These are phyloP conservation scores for Anthonomus grandis DNA, from an alignment of 1,140 invertebrate species.

Conservation along the genomic window DNA sequence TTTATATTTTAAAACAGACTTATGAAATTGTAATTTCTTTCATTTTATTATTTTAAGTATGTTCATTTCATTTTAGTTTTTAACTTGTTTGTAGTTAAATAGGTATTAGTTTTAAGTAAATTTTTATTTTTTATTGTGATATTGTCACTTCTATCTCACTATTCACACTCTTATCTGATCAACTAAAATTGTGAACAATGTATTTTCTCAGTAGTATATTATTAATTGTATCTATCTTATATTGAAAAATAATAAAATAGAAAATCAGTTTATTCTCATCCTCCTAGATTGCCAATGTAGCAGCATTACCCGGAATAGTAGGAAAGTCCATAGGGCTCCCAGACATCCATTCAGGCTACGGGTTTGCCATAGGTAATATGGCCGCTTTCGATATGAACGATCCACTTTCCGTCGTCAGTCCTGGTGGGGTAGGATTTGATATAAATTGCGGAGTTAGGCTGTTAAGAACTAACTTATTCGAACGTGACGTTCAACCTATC, in stretches of 20 bases:
- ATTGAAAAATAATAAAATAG: no score
- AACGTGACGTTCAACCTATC: slow-evolving; percentile 91
- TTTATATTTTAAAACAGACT: no score
- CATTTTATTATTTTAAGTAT: no score
- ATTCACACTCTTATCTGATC: no score
- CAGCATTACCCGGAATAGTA: slow-evolving; percentile 96
- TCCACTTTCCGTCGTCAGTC: slow-evolving; percentile 92
- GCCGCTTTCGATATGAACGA: slow-evolving; percentile 97
- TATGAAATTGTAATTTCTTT: no score
- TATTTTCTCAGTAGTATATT: no score
- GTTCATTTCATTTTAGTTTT: no score
- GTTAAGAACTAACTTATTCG: slow-evolving; percentile 91
- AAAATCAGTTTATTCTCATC: neutral
- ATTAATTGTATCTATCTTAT: neutral
- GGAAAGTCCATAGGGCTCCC: slow-evolving; percentile 87
- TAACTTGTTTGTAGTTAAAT: no score
- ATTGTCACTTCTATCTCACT: no score
- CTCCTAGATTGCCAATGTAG: slow-evolving; percentile 90
- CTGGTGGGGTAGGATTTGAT: slow-evolving; percentile 54
- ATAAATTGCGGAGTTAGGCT: slow-evolving; percentile 51
- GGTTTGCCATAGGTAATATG: slow-evolving; percentile 99
- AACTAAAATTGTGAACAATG: no score
- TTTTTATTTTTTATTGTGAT: no score
- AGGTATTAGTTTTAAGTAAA: no score
- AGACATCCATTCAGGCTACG: slow-evolving; percentile 99